Conservation (phyloP, 2,888 invertebrate species). For the Meghimatium bilineatum region DNA sequence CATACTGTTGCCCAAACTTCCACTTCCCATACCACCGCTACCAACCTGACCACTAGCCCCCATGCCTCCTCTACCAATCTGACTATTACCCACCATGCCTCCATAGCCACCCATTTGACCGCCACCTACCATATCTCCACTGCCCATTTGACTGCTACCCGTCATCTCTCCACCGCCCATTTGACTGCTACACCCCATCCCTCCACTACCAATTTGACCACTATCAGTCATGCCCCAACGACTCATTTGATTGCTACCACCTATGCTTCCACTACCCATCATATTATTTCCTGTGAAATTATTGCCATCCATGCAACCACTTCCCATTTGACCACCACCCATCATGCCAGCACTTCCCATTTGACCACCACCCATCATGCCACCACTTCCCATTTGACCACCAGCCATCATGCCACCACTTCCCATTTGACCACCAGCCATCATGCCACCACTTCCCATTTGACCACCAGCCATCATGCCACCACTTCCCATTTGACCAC, state of each 20-base stretch:
- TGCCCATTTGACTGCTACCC: neutral
- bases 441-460: neutral
- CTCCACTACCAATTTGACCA: neutral
- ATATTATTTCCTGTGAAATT: neutral
- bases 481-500: constrained; percentile 4
- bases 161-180: neutral
- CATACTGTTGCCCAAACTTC: neutral
- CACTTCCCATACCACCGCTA: neutral
- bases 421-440: neutral
- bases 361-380: neutral
- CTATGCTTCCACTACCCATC: neutral
- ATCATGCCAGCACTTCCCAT: neutral
- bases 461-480: neutral
- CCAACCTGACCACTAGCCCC: neutral
- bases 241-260: neutral
- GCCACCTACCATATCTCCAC: neutral
- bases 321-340: neutral
- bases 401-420: neutral
- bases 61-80: constrained; percentile 5
- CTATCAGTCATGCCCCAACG: neutral
- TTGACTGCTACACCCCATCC: neutral
- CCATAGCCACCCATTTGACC: constrained; percentile 3
- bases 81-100: neutral
- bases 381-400: neutral
- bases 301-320: neutral